Evolutionary conservation across 2,113 vertebrate species (phyloP), one percentile per base, ranked within the genome.

Genomic region (Symphodus melops): DNA sequence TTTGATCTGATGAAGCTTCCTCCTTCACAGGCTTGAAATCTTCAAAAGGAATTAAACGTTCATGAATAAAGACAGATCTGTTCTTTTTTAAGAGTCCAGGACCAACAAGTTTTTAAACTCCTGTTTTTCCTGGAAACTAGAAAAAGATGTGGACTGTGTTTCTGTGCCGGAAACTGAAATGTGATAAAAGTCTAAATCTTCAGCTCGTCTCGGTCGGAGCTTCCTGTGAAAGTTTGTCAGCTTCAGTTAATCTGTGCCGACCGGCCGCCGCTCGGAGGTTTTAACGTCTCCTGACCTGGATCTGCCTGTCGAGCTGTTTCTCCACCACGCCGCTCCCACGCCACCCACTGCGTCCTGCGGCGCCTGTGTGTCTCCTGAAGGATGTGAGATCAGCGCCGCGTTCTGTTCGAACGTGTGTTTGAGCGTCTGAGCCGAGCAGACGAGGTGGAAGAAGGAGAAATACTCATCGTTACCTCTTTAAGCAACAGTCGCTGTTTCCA

Each of bases 311-410:
- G 7, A 25, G 61, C 53, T 70, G 9, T 78, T 78, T 52, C 13
- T 62, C 37, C 17, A 63, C 62, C 41, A 41, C 42, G 41, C 49
- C 4, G 25, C 25, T 8, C 48, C 48, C 48, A 49, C 48, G n/a
- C 48, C 37, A 60, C 28, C 69, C 53, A 42, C 60, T 14, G 67
- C 64, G 13, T 66, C 46, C 57, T 74, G 48, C 33, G 39, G 58
- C 36, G 17, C 36, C 53, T 63, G 52, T 53, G 52, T 65, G 60
- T 65, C 55, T 62, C 53, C 67, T 78, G 59, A 56, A 78, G 61
- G 63, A 67, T 57, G 56, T 59, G 57, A 81, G 71, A 83, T 81
- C 66, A 75, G 59, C 44, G 16, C 44, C 42, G 67, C 63, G 54
- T 83, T 68, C 66, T 72, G 75, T 78, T 57, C 53, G 66, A 72